These are phyloP conservation scores for Larimichthys polyactis DNA, from an alignment of 2,113 vertebrate species.

Conservation along the genomic window DNA sequence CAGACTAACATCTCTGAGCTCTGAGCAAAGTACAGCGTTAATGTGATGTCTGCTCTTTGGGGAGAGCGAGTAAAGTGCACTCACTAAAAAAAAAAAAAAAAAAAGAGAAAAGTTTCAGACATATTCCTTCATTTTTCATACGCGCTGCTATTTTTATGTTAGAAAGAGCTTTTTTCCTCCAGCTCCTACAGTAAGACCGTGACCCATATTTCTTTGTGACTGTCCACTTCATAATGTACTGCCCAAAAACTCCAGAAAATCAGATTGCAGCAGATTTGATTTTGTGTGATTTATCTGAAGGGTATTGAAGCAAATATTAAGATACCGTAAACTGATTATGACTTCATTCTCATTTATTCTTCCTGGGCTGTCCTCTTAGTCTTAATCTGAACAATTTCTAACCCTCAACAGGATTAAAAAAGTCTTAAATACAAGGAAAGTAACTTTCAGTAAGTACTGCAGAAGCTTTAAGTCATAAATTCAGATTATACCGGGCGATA, in stretches of 20 bases:
- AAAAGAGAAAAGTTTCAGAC: neutral
- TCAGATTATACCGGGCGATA: neutral
- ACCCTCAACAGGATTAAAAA: neutral
- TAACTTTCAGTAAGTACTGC: neutral
- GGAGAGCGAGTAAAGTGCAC: conserved; percentile 8
- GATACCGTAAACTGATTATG: neutral
- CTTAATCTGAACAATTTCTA: neutral
- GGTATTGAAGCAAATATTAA: neutral
- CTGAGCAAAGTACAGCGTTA: neutral
- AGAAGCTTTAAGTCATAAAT: too few relatives aligned
- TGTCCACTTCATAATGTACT: neutral
- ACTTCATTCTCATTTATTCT: neutral
- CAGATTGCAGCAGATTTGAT: neutral
- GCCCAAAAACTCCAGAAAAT: neutral
- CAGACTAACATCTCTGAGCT: neutral
- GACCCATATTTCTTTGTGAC: neutral
- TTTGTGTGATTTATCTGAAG: neutral
- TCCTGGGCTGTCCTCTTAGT: neutral
- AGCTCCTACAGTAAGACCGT: neutral
- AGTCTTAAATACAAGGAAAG: neutral
- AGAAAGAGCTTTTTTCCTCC: neutral
- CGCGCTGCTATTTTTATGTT: neutral
- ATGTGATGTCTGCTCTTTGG: neutral
- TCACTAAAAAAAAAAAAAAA: conserved; percentile 18
- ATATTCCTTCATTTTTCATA: neutral